phyloP scores from a whole-genome alignment of 1,140 invertebrate species.

The Zaprionus tsacasi region DNA sequence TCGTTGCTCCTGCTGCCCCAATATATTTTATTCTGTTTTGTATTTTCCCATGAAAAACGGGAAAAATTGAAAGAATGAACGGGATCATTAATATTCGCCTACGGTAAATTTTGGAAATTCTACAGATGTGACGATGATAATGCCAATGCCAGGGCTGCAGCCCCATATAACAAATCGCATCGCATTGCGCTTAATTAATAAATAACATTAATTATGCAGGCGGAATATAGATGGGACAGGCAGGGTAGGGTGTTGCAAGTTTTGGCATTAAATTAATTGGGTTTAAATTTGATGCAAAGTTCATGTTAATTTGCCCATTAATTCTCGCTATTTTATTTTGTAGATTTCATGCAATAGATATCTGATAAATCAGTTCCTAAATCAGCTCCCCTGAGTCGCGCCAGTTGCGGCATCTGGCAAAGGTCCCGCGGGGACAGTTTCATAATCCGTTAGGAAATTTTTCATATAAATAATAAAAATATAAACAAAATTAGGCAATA shows the following conservation, averaged over 20 bases:
- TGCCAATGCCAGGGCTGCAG: constrained; percentile 27
- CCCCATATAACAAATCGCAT: constrained; percentile 53
- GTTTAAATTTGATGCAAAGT: constrained; percentile 28
- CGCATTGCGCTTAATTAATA: constrained; percentile 61
- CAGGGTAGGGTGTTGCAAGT: constrained; percentile 30
- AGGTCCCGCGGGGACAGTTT: constrained; percentile 55
- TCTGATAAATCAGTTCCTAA: constrained; percentile 48
- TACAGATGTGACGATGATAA: constrained; percentile 45
- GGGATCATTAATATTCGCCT: constrained; percentile 27
- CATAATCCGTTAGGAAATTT: constrained; percentile 46
- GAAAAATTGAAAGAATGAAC: neutral
- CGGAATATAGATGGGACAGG: neutral
- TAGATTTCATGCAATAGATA: constrained; percentile 28
- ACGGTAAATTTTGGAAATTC: constrained; percentile 31
- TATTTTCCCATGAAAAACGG: constrained; percentile 26
- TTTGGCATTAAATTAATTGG: constrained; percentile 32
- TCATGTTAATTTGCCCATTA: constrained; percentile 60
- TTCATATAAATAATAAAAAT: constrained; percentile 25
- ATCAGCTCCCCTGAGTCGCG: neutral
- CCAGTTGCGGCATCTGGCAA: constrained; percentile 31
- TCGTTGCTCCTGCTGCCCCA: neutral
- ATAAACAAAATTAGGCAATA: constrained; percentile 38
- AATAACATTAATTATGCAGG: constrained; percentile 52
- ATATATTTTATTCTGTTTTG: neutral
- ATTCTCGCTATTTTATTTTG: constrained; percentile 17